Evolutionary conservation across 2,113 vertebrate species (phyloP).

Genomic region (Oceanodroma tethys): DNA sequence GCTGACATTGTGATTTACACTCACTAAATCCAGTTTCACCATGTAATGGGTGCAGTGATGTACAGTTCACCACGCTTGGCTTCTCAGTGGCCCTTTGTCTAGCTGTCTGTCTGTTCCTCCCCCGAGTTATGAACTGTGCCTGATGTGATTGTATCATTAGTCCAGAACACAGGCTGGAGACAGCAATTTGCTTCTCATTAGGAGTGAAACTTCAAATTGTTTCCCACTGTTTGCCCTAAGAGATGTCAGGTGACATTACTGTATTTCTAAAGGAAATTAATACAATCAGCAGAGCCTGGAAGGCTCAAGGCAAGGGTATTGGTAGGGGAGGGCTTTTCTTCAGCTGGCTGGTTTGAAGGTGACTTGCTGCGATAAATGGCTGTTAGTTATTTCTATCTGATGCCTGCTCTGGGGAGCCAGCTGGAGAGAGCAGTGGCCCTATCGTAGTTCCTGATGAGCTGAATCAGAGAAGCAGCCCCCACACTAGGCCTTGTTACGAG

Average conservation of each 20-base stretch:
- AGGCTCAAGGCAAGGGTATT: not conserved
- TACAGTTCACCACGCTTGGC: not conserved
- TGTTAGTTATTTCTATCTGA: not conserved
- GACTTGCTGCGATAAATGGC: not conserved
- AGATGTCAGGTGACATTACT: not conserved
- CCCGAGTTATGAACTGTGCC: not conserved
- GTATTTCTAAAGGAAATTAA: not conserved
- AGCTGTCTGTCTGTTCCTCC: not conserved
- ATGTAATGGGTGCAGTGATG: not conserved
- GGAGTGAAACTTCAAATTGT: not conserved
- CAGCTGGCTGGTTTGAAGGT: not conserved
- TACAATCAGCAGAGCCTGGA: not conserved
- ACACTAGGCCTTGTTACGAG: not conserved
- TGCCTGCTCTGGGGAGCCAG: not conserved
- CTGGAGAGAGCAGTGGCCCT: not conserved
- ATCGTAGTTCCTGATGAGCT: not conserved
- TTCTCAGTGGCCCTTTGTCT: not conserved
- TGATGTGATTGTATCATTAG: not conserved
- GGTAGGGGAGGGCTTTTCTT: not conserved
- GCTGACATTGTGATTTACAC: not conserved
- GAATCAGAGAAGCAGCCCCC: not conserved
- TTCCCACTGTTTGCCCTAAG: not conserved
- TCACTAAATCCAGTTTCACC: not conserved
- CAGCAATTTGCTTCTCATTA: slow-evolving; percentile 6
- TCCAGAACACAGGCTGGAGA: not conserved